Evolutionary conservation across 2,888 invertebrate species (phyloP), one percentile per base, ranked within the genome.

Genomic region (Rotaria socialis): DNA sequence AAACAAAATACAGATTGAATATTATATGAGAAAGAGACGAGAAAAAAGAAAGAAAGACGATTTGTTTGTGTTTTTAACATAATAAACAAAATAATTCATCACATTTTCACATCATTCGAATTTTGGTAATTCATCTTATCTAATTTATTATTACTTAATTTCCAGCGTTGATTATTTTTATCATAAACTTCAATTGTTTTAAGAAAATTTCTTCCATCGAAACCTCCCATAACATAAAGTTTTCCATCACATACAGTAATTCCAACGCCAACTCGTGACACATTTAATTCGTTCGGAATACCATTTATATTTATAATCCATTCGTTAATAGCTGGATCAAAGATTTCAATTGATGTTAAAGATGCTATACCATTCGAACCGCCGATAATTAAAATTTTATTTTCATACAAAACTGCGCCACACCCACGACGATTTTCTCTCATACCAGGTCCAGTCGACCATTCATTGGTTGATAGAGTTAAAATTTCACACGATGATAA

Each of bases 381-480:
- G n/a, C 87, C 87, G 16, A 87, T 74, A 27, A 87, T 80, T 27
- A 50, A 87, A 35, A 87, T 80, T 55, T 27, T 75, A 27, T 86
- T 52, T 5, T 86, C 87, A 86, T 90, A 89, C 8, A 89, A 88
- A 60, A 89, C 90, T n/a, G 89, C 89, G 10, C 90, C 90, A 80
- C 90, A 90, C 7, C 91, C 91, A 50, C 91, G 87, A 85, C 96
- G 92, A 87, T 94, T 93, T 24, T 94, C 94, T 86, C 94, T 94
- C 90, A 96, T 93, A 88, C 93, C 93, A n/a, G 95, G 94, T 24
- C 94, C 94, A 43, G 93, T 92, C 86, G 93, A 91, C 95, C 94
- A 94, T 1, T 90, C 89, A 89, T 94, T 92, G 2, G 92, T 92
- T 85, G 91, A 91, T 0, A 94, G 93, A 89, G 94, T 93, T 89